Evolutionary conservation across 2,888 invertebrate species (phyloP), one percentile per base, ranked within the genome.

Genomic region (Lithosia quadra): DNA sequence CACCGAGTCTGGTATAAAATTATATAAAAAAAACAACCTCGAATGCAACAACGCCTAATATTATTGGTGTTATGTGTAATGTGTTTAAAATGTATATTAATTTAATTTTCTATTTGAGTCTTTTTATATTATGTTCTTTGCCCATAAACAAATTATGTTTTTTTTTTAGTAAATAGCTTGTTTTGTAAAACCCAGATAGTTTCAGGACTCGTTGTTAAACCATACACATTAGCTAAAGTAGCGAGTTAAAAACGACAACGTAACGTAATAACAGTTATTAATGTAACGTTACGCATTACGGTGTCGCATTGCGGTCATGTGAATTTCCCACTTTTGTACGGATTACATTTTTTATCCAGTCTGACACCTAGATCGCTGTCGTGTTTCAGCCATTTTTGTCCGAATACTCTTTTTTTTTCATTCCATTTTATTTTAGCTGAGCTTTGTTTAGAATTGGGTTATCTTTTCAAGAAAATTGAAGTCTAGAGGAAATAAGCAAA

Each of bases 271-370:
- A 76, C 73, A 77, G 80, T 81, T 83, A 84, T 84, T 83, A 84
- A 83, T 80, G 79, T 74, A 72, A 75, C 69, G 53, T 80, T 79
- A 77, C 78, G 71, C 71, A 63, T 69, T 63, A 33, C 76, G 67
- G 74, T 83, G 87, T 85, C 87, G 87, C 87, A 87, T 76, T 87
- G 87, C 87, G 85, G 87, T 80, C 79, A 79, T 73, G 77, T 80
- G 78, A 76, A 76, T 77, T 78, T 73, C 66, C 76, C 79, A 81
- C 78, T 82, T 82, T 81, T 76, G 71, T 66, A 55, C 69, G 79
- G 80, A 80, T 83, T 84, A 84, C 76, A 72, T 78, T 77, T 84
- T 85, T 82, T 83, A 80, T 78, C 77, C 75, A 67, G 57, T 67
- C 73, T 70, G 65, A 77, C 69, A 75, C 80, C 70, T 72, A 65